Base-by-base conservation (phyloP, 2,888 invertebrate genomes). In the Zele albiditarsus region DNA sequence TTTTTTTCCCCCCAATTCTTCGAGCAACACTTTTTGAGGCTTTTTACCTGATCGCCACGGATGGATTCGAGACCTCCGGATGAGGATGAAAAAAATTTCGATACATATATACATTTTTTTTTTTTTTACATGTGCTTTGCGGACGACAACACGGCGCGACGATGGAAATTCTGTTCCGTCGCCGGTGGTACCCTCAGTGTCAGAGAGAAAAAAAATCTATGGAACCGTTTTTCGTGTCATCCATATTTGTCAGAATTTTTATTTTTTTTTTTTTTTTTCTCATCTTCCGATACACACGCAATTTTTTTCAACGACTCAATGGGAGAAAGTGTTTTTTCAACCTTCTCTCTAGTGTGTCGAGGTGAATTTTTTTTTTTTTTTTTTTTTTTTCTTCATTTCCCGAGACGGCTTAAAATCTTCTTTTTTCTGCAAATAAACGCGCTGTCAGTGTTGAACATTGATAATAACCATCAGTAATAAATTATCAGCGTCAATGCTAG, bases 1-100 rank as follows among this genome's bases (percentile, higher is more conserved):
- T 53, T 53, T 68, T 68, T 25, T 68, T 27, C n/a, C n/a, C n/a
- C n/a, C n/a, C n/a, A 53, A 63, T 63, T 33, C 20, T 28, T 53
- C 27, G 16, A 8, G 27, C 25, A 49, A 49, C n/a, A 66, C 42
- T 20, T 68, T 49, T n/a, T n/a, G 14, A 25, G 66, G 42, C 25
- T 68, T 68, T 53, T 68, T 68, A 53, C 68, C 68, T 68, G 68
- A 68, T 68, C 68, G 2, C 14, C 16, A 38, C 38, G 10, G 25
- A 66, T 60, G 8, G 42, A 66, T 68, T 68, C 53, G 20, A 53
- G 20, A 53, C 53, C 53, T 53, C 53, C 53, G 53, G 23, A 53
- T 68, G 27, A 28, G 53, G 68, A 49, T 16, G 49, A 27, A 68
- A 68, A 68, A 68, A 68, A 53, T 53, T n/a, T 23, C 5, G 20